Evolutionary conservation across 2,113 vertebrate species (phyloP).

Genomic region (Stercorarius parasiticus): DNA sequence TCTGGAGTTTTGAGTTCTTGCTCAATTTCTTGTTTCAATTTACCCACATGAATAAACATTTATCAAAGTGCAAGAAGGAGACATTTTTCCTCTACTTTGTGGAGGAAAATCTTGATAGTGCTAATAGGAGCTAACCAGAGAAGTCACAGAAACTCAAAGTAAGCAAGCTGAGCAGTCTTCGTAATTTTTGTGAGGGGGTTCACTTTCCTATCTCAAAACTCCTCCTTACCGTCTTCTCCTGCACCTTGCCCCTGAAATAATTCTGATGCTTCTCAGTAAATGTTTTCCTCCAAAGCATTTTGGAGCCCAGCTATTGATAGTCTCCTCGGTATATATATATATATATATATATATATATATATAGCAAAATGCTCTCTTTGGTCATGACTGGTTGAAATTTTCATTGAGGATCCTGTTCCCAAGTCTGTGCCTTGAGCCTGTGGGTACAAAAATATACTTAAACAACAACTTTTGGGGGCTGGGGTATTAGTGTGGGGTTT

Average conservation of each 20-base stretch:
- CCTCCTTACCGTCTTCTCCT: not conserved
- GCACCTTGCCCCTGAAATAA: not conserved
- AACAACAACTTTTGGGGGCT: rapidly evolving
- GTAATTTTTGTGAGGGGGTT: not conserved
- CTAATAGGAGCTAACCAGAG: not conserved
- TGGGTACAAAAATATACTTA: not conserved
- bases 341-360: too few species aligned
- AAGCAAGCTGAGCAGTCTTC: not conserved
- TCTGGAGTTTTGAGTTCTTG: not conserved
- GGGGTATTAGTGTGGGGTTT: not conserved
- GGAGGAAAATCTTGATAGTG: not conserved
- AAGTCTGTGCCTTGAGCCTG: not conserved
- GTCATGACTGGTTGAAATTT: not conserved
- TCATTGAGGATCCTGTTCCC: not conserved
- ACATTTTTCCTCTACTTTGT: not conserved
- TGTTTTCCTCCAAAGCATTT: not conserved
- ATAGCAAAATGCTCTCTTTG: not conserved
- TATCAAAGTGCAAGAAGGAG: not conserved
- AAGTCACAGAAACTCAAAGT: not conserved
- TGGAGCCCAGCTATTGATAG: not conserved
- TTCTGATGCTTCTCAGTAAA: not conserved
- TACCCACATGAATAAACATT: not conserved
- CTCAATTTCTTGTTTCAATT: not conserved
- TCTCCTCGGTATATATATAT: not conserved
- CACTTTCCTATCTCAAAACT: not conserved